Evolutionary conservation across 2,113 vertebrate genomes (phyloP).

Genomic region (Dicentrarchus labrax): DNA sequence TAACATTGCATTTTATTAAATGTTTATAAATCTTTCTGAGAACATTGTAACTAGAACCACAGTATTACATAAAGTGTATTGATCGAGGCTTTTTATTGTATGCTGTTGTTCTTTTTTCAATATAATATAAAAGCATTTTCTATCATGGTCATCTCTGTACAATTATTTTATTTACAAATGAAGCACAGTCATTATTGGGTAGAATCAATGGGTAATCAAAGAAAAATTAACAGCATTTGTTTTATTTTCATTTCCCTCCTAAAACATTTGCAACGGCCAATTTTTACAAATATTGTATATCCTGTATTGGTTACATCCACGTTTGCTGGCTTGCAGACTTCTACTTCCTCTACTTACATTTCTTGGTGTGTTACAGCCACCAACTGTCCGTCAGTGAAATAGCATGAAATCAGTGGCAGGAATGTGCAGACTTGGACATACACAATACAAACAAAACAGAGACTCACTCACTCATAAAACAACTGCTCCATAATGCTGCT

Average conservation of each 20-base stretch:
- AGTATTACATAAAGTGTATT: too few species aligned
- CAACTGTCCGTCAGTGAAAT: background rate
- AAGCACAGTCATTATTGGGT: too few species aligned
- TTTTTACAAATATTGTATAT: background rate
- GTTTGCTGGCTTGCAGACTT: background rate
- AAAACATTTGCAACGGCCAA: too few species aligned
- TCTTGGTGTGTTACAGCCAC: background rate
- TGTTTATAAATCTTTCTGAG: background rate
- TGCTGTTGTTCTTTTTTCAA: background rate
- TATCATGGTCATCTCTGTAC: background rate
- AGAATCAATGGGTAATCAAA: too few species aligned
- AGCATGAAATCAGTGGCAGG: background rate
- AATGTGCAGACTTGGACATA: background rate
- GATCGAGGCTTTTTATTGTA: background rate
- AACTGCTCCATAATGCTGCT: background rate
- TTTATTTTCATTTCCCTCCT: too few species aligned
- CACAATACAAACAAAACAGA: background rate
- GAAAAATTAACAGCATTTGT: too few species aligned
- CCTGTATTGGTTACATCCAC: background rate
- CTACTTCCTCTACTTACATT: background rate
- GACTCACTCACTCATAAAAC: too few species aligned
- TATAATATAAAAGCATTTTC: background rate
- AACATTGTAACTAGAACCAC: background rate
- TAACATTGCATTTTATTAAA: too few species aligned
- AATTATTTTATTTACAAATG: background rate